phyloP scores from a whole-genome alignment of 2,113 vertebrate genomes.

The Thinocorus orbignyianus region DNA sequence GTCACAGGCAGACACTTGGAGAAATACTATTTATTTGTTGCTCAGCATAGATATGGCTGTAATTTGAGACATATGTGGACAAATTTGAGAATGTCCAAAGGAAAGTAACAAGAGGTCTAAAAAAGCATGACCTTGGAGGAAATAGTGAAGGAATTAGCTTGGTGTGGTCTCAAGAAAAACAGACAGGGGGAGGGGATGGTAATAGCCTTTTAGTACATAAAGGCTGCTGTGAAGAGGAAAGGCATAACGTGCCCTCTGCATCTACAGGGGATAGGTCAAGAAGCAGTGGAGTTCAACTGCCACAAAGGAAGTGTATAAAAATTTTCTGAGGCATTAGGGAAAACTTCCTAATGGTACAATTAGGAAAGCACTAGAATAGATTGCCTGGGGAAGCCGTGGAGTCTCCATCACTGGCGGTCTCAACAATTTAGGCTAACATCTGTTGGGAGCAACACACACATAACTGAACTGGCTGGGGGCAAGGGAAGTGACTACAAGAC shows the following conservation, averaged over 20 bases:
- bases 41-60: rapidly evolving
- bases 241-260: slow-evolving; percentile 38
- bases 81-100: slow-evolving; percentile 13
- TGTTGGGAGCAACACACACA: slow-evolving; percentile 21
- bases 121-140: slow-evolving; percentile 43
- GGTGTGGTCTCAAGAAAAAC: slow-evolving; percentile 41
- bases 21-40: neutral
- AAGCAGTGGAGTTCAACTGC: slow-evolving; percentile 41
- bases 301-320: slow-evolving; percentile 59
- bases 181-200: neutral
- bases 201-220: neutral
- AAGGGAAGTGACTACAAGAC: slow-evolving; percentile 51
- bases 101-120: slow-evolving; percentile 39
- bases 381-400: slow-evolving; percentile 58
- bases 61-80: neutral
- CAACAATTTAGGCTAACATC: slow-evolving; percentile 53
- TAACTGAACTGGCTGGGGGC: slow-evolving; percentile 34
- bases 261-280: slow-evolving; percentile 58
- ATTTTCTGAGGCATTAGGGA: slow-evolving; percentile 63
- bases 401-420: slow-evolving; percentile 4
- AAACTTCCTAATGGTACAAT: slow-evolving; percentile 62
- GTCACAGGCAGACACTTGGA: neutral
- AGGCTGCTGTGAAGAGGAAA: slow-evolving; percentile 24
- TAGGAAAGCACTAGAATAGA: slow-evolving; percentile 50
- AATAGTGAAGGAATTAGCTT: slow-evolving; percentile 12